These are phyloP conservation scores for Trissonchulus latispiculum DNA, from an alignment of 2,888 invertebrate species.

Conservation along the genomic window DNA sequence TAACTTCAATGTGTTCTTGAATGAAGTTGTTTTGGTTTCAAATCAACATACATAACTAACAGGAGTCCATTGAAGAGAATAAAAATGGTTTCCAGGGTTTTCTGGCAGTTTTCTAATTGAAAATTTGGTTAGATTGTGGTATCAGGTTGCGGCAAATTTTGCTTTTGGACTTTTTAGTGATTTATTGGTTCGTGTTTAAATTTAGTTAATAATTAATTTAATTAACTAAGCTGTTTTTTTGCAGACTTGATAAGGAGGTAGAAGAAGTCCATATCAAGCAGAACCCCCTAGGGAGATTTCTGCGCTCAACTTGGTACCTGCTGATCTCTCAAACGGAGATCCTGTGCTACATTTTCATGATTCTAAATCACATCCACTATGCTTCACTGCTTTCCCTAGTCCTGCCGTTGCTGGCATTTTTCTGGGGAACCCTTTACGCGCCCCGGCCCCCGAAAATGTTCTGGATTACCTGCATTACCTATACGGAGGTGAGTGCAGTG, in stretches of 20 bases:
- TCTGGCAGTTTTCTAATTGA: too few relatives aligned
- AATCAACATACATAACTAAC: too few relatives aligned
- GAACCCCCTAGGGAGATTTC: slow-evolving; percentile 35
- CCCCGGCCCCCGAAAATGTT: slow-evolving; percentile 94
- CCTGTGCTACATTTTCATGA: slow-evolving; percentile 88
- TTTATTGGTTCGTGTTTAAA: too few relatives aligned
- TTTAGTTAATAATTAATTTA: too few relatives aligned
- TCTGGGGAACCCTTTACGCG: slow-evolving; percentile 92
- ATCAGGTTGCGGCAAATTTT: too few relatives aligned
- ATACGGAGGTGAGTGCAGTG: slow-evolving; percentile 68
- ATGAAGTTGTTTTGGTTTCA: too few relatives aligned
- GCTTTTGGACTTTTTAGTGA: too few relatives aligned
- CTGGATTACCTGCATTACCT: slow-evolving; percentile 95
- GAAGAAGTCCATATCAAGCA: slow-evolving; percentile 39
- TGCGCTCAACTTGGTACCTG: slow-evolving; percentile 36
- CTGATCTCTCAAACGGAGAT: slow-evolving; percentile 58
- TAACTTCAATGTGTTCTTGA: too few relatives aligned
- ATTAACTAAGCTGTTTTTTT: too few relatives aligned
- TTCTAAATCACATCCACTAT: slow-evolving; percentile 83
- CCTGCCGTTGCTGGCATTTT: slow-evolving; percentile 84
- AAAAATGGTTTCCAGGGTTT: too few relatives aligned
- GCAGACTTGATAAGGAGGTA: slow-evolving; percentile 29
- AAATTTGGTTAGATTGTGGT: too few relatives aligned
- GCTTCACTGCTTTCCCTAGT: slow-evolving; percentile 85
- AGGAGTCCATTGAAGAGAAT: too few relatives aligned